phyloP scores from a whole-genome alignment of 2,888 invertebrate genomes.

The Entomobrya proxima region DNA sequence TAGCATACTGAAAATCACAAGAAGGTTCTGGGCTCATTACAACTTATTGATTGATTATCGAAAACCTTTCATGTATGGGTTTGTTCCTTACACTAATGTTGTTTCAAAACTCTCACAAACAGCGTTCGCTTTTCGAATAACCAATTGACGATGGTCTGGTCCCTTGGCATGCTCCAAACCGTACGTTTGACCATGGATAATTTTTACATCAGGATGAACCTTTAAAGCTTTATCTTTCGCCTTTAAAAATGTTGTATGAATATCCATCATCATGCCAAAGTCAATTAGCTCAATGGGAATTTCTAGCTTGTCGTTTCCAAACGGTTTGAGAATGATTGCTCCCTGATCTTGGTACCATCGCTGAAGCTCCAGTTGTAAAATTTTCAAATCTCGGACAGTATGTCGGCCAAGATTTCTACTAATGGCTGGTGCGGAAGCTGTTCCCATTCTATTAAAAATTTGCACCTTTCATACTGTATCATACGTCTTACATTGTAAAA shows the following conservation, averaged over 20 bases:
- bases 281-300: conserved; percentile 78
- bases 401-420: conserved; percentile 27
- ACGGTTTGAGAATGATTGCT: conserved; percentile 77
- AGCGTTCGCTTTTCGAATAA: conserved; percentile 79
- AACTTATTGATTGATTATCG: background rate
- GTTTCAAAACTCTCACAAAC: conserved; percentile 78
- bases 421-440: conserved; percentile 28
- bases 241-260: conserved; percentile 78
- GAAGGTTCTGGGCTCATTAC: background rate
- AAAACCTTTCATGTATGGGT: background rate
- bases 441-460: conserved; percentile 42
- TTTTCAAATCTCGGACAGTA: conserved; percentile 48
- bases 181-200: conserved; percentile 79
- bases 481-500: too few species aligned
- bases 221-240: conserved; percentile 74
- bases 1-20: conserved; percentile 66
- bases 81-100: conserved; percentile 68
- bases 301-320: conserved; percentile 76
- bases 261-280: conserved; percentile 79
- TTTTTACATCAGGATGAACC: conserved; percentile 74
- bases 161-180: conserved; percentile 79
- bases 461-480: background rate
- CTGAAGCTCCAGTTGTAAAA: conserved; percentile 53
- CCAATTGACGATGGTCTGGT: conserved; percentile 78
- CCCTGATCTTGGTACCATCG: conserved; percentile 79